Evolutionary conservation across 2,888 invertebrate genomes (phyloP).

Genomic region (Calephelis perditalis): DNA sequence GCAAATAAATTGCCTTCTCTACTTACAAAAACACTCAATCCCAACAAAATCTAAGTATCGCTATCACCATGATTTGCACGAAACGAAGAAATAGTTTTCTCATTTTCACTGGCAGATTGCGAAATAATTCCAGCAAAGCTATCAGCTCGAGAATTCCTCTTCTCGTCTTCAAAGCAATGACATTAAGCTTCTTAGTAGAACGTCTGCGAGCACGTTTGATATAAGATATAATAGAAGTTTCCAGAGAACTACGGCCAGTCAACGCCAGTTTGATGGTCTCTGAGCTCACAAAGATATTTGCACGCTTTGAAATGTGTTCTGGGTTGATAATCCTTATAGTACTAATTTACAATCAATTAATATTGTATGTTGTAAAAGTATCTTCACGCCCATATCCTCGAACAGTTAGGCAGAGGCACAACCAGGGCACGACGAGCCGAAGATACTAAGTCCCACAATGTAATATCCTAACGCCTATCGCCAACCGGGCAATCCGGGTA

Average conservation of each 20-base stretch:
- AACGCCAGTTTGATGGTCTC: not conserved
- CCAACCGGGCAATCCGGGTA: no score
- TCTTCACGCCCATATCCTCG: no score
- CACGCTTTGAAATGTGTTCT: not conserved
- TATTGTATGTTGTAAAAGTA: not conserved
- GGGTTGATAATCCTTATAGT: no score
- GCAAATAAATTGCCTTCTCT: not conserved
- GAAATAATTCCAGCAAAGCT: conserved; percentile 11
- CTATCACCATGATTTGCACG: not conserved
- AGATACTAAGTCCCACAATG: no score
- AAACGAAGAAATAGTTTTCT: conserved; percentile 10
- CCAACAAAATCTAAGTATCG: conserved; percentile 3
- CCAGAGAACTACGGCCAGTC: not conserved
- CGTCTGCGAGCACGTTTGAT: conserved; percentile 6
- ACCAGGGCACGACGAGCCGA: no score
- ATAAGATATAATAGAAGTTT: conserved; percentile 1
- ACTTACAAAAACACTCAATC: conserved; percentile 1
- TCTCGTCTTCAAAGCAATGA: conserved; percentile 10
- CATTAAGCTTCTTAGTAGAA: conserved; percentile 9
- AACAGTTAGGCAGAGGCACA: no score
- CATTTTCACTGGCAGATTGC: conserved; percentile 9
- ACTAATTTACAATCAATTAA: not conserved
- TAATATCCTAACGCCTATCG: no score
- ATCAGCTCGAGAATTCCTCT: conserved; percentile 6
- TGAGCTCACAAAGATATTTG: not conserved